A percentile compares a stretch with the other conserved stretches of the same genome.
Evolutionary conservation across 2,113 vertebrate genomes (phyloP).

Genomic region (Thalassarche chlororhynchos): DNA sequence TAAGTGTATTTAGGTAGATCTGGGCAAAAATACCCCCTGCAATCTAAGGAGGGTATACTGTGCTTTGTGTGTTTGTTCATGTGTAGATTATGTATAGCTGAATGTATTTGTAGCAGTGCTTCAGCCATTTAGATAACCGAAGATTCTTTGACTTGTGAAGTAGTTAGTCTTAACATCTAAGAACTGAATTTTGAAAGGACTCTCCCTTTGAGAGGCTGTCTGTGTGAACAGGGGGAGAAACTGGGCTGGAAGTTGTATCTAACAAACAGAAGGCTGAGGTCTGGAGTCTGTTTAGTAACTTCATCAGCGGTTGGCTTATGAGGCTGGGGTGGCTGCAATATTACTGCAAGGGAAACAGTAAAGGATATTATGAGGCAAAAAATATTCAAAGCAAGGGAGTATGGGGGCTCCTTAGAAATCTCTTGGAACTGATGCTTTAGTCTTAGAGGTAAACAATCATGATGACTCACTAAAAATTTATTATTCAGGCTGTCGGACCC

Average conservation of each 20-base stretch:
- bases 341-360: not conserved
- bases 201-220: not conserved
- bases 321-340: not conserved
- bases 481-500: conserved; percentile 18
- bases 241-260: not conserved
- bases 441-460: conserved; percentile 25
- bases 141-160: not conserved
- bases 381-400: not conserved
- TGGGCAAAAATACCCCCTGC: not conserved
- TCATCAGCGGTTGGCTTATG: not conserved
- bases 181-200: not conserved
- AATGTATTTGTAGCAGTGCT: not conserved
- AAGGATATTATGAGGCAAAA: not conserved
- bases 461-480: conserved; percentile 41
- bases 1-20: not conserved
- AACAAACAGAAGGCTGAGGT: not conserved
- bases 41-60: not conserved
- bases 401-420: not conserved
- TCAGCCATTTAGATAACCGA: not conserved
- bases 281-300: not conserved
- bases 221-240: not conserved
- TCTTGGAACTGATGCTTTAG: not conserved
- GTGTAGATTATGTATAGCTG: not conserved
- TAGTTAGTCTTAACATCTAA: not conserved
- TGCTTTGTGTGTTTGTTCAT: not conserved